Conservation (phyloP, 1,140 invertebrate genomes). For the Agrypnia vestita region DNA sequence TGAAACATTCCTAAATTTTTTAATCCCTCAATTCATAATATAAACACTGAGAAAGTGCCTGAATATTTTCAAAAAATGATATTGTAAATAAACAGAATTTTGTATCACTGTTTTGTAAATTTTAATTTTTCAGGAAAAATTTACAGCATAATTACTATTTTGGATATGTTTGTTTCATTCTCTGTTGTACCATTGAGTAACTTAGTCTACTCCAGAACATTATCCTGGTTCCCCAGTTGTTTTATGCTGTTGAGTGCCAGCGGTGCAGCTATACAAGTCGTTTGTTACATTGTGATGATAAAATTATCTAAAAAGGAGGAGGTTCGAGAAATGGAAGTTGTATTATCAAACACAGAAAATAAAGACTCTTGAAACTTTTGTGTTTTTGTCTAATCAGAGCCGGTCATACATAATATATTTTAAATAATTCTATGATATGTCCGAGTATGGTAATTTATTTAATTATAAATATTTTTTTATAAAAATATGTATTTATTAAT, state of each 20-base stretch:
- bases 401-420: too few species aligned
- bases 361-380: not conserved
- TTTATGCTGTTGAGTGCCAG: conserved; percentile 19
- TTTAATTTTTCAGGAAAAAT: conserved; percentile 25
- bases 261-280: not conserved
- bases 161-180: conserved; percentile 28
- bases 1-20: too few species aligned
- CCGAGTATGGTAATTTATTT: too few species aligned
- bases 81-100: not conserved
- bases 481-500: too few species aligned
- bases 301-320: conserved; percentile 18
- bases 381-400: too few species aligned
- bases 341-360: not conserved
- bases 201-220: conserved; percentile 14
- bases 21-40: too few species aligned
- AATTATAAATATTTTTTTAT: too few species aligned
- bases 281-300: conserved; percentile 11
- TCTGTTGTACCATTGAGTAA: conserved; percentile 10
- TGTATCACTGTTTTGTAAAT: not conserved
- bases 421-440: not conserved
- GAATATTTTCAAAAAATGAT: too few species aligned
- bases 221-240: conserved; percentile 20
- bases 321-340: not conserved
- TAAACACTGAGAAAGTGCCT: too few species aligned
- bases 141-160: conserved; percentile 32